These are phyloP conservation scores for Heliconius charithonia DNA, from an alignment of 2,888 invertebrate genomes.

Conservation along the genomic window DNA sequence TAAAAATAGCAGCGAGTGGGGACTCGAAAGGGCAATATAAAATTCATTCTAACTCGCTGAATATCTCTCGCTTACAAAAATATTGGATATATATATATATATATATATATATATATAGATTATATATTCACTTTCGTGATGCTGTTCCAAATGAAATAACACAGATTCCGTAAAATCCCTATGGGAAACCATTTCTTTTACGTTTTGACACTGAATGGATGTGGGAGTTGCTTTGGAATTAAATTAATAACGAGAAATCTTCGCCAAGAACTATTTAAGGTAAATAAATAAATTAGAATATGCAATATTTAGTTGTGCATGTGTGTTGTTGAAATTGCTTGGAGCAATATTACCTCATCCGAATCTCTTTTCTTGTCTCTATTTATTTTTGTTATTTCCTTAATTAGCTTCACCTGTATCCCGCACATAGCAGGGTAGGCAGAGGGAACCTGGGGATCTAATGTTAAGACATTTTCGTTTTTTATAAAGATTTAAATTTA, in stretches of 20 bases:
- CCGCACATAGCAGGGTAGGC: background rate
- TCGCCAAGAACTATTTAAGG: background rate
- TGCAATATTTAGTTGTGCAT: background rate
- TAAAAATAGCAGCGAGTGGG: slow-evolving; percentile 23
- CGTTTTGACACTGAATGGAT: slow-evolving; percentile 25
- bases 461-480: background rate
- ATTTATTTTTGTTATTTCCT: background rate
- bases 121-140: slow-evolving; percentile 27
- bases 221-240: slow-evolving; percentile 24
- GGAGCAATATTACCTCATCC: background rate
- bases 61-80: slow-evolving; percentile 24
- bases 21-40: slow-evolving; percentile 26
- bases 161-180: slow-evolving; percentile 36
- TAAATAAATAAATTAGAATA: background rate
- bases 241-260: slow-evolving; percentile 14
- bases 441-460: background rate
- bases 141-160: slow-evolving; percentile 38
- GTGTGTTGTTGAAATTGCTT: background rate
- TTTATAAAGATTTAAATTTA: too few species aligned
- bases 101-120: slow-evolving; percentile 29
- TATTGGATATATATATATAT: slow-evolving; percentile 23
- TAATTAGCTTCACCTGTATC: too few species aligned
- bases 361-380: background rate
- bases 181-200: slow-evolving; percentile 27
- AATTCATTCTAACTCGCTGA: slow-evolving; percentile 26